A percentile compares a stretch with the other conserved stretches of the same genome.
Evolutionary conservation across 1,140 invertebrate species (phyloP).

Genomic region (Magallana gigas): DNA sequence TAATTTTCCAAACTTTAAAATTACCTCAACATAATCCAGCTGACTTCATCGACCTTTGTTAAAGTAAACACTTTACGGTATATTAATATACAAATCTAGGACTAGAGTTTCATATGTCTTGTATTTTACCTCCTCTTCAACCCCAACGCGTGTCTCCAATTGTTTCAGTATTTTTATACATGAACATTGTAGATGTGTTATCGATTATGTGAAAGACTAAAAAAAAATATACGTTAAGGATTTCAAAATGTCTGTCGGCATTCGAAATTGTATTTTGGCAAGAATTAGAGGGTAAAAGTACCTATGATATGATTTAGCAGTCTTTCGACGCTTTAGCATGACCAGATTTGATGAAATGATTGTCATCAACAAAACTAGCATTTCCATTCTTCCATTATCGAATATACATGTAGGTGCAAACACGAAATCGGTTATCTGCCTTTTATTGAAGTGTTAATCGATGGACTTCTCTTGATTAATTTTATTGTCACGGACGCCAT

Average conservation of each 20-base stretch:
- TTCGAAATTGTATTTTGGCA: not conserved
- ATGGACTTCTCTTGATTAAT: not conserved
- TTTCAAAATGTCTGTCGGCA: no score
- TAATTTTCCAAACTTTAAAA: no score
- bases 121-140: not conserved
- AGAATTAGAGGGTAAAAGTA: not conserved
- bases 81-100: no score
- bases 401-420: not conserved
- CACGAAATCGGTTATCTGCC: not conserved
- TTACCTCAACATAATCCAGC: no score
- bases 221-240: no score
- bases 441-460: not conserved
- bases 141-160: not conserved
- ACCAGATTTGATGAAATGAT: not conserved
- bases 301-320: not conserved
- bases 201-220: no score
- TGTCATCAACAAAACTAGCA: not conserved
- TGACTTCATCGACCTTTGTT: no score
- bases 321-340: not conserved
- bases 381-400: not conserved
- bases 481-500: not conserved
- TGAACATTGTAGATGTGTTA: no score
- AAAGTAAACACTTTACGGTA: no score
- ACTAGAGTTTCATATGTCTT: not conserved
- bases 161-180: no score